A percentile compares a stretch with the other conserved stretches of the same genome.
These are phyloP conservation scores for Regulus satrapa DNA, from an alignment of 2,113 vertebrate genomes.

Conservation along the genomic window DNA sequence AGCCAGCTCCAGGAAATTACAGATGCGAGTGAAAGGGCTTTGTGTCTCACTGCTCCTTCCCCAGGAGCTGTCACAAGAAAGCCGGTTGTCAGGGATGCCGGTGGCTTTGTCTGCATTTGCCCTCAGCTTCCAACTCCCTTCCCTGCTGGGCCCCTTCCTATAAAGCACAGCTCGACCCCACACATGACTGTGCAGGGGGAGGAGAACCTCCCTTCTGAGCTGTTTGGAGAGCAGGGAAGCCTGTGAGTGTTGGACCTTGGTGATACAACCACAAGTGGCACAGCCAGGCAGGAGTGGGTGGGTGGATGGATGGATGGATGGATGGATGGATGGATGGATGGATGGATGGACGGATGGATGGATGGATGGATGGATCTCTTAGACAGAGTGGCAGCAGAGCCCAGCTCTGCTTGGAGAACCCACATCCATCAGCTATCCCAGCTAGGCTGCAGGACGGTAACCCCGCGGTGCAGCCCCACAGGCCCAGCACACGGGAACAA, in stretches of 20 bases:
- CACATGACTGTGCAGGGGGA: neutral
- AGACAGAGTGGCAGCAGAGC: neutral
- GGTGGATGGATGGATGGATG: neutral
- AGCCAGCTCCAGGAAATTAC: neutral
- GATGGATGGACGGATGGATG: neutral
- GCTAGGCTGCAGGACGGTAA: neutral
- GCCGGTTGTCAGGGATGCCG: neutral
- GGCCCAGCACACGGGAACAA: neutral
- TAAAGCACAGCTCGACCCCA: neutral
- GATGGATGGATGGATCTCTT: neutral
- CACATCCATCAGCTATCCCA: rapidly evolving
- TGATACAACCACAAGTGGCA: neutral
- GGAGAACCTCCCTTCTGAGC: neutral
- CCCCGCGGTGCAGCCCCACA: rapidly evolving
- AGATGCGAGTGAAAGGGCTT: neutral
- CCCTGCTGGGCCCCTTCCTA: neutral
- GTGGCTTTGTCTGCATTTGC: neutral
- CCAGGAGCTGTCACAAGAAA: neutral
- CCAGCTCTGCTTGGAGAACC: neutral
- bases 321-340: neutral
- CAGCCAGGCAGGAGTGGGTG: neutral
- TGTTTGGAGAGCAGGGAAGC: neutral
- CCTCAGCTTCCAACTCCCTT: neutral
- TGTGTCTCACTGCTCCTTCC: neutral
- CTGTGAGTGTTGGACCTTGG: neutral